phyloP scores from a whole-genome alignment of 2,888 invertebrate genomes.

The Parasteatoda lunata region DNA sequence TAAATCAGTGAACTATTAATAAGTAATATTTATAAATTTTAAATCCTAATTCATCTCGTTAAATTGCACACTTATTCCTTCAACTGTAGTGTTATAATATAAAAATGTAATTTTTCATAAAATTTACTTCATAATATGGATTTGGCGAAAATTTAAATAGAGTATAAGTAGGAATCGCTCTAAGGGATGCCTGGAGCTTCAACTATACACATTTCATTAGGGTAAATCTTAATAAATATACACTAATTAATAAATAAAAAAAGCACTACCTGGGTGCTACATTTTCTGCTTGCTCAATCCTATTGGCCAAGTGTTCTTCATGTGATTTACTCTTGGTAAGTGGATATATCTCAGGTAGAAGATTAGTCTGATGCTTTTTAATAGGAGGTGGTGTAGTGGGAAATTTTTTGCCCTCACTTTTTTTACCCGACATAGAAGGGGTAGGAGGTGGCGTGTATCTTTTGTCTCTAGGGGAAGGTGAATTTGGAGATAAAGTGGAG shows the following conservation, averaged over 20 bases:
- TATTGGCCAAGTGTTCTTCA: constrained; percentile 87
- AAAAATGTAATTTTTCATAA: too few relatives aligned
- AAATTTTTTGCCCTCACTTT: constrained; percentile 78
- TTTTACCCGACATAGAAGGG: constrained; percentile 76
- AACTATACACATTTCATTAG: too few relatives aligned
- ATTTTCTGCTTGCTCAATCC: constrained; percentile 76
- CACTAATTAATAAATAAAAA: not conserved
- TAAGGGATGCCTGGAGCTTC: too few relatives aligned
- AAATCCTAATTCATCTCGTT: too few relatives aligned
- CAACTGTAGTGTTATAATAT: too few relatives aligned
- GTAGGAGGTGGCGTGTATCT: constrained; percentile 77
- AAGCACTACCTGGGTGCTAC: constrained; percentile 34
- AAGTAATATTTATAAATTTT: too few relatives aligned
- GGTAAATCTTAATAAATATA: too few relatives aligned
- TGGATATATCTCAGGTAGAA: constrained; percentile 79
- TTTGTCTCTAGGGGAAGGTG: constrained; percentile 71
- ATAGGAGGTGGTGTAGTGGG: constrained; percentile 88
- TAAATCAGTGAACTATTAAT: too few relatives aligned
- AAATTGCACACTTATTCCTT: too few relatives aligned
- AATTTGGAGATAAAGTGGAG: constrained; percentile 67
- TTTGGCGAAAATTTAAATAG: too few relatives aligned
- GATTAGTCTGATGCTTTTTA: constrained; percentile 81
- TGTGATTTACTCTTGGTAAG: constrained; percentile 93
- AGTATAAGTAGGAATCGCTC: too few relatives aligned
- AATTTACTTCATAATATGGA: too few relatives aligned